Evolutionary conservation across 2,113 vertebrate genomes (phyloP).

Genomic region (Cheilinus undulatus): DNA sequence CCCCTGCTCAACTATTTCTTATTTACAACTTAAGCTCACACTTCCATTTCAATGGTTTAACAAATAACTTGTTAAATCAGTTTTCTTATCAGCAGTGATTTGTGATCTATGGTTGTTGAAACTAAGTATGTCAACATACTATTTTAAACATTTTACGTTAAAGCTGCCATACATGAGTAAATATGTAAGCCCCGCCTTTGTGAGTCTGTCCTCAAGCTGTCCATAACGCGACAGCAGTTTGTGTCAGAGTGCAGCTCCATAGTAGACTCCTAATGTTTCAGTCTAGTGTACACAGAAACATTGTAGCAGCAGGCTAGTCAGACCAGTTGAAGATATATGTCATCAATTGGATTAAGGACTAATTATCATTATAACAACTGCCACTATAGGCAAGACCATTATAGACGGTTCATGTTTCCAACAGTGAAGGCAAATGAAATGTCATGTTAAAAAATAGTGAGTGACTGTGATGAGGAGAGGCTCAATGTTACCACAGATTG

Average conservation of each 20-base stretch:
- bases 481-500: conserved; percentile 3
- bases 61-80: too few relatives aligned
- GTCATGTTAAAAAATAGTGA: conserved; percentile 7
- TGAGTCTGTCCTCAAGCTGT: background rate
- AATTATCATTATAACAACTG: background rate
- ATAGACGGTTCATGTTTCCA: background rate
- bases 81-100: too few relatives aligned
- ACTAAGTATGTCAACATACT: background rate
- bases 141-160: background rate
- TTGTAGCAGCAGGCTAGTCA: background rate
- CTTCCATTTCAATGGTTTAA: too few relatives aligned
- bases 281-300: background rate
- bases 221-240: background rate
- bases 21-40: too few relatives aligned
- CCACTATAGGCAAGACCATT: background rate
- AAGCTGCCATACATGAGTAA: background rate
- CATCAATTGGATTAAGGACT: background rate
- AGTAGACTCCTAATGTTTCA: background rate
- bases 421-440: conserved; percentile 15
- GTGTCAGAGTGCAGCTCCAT: background rate
- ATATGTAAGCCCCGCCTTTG: background rate
- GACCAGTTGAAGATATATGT: background rate
- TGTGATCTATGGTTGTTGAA: too few relatives aligned
- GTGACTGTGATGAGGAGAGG: background rate
- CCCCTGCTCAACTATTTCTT: too few relatives aligned